Evolutionary conservation across 1,140 invertebrate species (phyloP), one percentile per base, ranked within the genome.

Genomic region (Tetragnatha versicolor): DNA sequence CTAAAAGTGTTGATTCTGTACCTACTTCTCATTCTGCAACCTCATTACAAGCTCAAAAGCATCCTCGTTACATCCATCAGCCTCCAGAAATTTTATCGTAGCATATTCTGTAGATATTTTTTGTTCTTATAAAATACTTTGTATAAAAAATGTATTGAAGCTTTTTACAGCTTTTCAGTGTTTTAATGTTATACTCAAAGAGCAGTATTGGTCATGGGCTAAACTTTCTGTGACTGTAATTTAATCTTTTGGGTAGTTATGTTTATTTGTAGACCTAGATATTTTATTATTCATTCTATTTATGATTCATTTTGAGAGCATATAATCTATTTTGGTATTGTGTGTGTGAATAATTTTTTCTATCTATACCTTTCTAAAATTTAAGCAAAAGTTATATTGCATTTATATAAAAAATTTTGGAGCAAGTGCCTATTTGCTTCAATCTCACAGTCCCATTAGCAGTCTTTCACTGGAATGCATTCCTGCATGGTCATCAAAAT

Each of bases 401-500:
- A 42, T 45, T 65, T 65, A 37, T 42, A 39, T 17, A 12, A 25
- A 65, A 65, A 45, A 25, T 20, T 65, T 17, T 33, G 29, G 39
- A 17, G 35, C 22, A 42, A 31, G 14, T 65, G 17, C 27, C 12
- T 27, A 42, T 65, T 39, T 65, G 61, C 37, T 75, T 61, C 72
- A 63, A 63, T 75, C 72, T 75, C 72, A 75, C 72, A 75, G 37
- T 63, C 72, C 72, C 58, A 75, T 75, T 63, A 75, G 58, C 61
- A 49, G 72, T 75, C 72, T 75, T 75, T 75, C 72, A 75, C 51
- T 60, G 58, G 31, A 75, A 49, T 47, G 42, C 72, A 75, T 75
- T 75, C 72, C 72, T 63, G 10, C 17, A 51, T 51, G 37, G 42
- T 22, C 27, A 42, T 31, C n/a, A n/a, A n/a, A n/a, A n/a, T n/a